Base-by-base conservation (phyloP, 2,888 invertebrate genomes). In the Lobophora halterata region DNA sequence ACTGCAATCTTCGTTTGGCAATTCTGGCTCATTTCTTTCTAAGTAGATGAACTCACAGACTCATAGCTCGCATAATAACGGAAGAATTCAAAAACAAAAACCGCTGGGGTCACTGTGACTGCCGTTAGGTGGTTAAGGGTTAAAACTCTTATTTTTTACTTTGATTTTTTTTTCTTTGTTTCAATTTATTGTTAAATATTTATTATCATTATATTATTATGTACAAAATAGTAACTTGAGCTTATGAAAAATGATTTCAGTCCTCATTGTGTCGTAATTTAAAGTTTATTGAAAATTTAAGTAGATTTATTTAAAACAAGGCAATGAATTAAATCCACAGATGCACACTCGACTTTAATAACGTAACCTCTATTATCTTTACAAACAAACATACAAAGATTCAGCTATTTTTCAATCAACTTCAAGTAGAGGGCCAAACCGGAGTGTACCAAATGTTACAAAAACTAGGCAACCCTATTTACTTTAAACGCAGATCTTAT, bases 321-420 rank as follows among this genome's bases (percentile, higher is more conserved):
- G n/a, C 34, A 24, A 47, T 45, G 5, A 46, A 27, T 38, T 38
- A 12, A 46, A 64, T 5, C 17, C 32, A 60, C 83, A 83, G 78
- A 82, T 83, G 82, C 54, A 52, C 71, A 58, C 76, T 77, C 68
- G 49, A 71, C 67, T 58, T 52, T 50, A 58, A 70, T 71, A 71
- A 66, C 70, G 74, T 72, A 70, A 77, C 65, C 53, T 49, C 52
- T 81, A 68, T 82, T 82, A 75, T 83, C 74, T 66, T 57, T 64
- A 72, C 65, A 77, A 79, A 77, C 76, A 79, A 70, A 77, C 71
- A 68, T 44, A 81, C 77, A 79, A 78, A 69, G 76, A 66, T 67
- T 61, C 55, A 64, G 79, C 70, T 72, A 72, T 74, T 79, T 81
- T 82, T 74, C 85, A 83, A 85, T 86, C 82, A 81, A 72, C 61